Percentiles rank a stretch among this genome's conserved stretches.
phyloP scores from a whole-genome alignment of 1,140 invertebrate genomes.

The Brachionus calyciflorus region DNA sequence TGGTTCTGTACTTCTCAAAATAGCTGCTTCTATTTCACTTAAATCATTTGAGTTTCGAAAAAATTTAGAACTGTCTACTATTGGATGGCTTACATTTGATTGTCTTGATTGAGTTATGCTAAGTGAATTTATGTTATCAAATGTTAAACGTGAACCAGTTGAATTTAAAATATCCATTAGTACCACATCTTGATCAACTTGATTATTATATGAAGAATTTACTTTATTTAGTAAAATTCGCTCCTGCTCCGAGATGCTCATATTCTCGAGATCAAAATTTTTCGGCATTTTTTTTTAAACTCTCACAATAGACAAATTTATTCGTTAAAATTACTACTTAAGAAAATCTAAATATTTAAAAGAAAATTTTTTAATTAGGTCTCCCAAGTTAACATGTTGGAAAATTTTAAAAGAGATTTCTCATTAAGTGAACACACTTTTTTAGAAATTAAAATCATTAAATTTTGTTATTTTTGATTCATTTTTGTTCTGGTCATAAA shows the following conservation, averaged over 20 bases:
- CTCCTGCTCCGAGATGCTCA: constrained; percentile 22
- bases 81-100: neutral
- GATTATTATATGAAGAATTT: neutral
- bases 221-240: neutral
- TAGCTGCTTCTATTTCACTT: constrained; percentile 30
- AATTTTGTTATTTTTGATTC: too few relatives aligned
- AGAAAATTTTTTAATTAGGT: too few relatives aligned
- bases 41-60: neutral
- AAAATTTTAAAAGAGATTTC: too few relatives aligned
- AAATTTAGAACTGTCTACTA: neutral
- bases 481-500: too few relatives aligned
- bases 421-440: too few relatives aligned
- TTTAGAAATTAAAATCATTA: too few relatives aligned
- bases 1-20: constrained; percentile 1
- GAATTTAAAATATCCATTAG: constrained; percentile 11
- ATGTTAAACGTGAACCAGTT: neutral
- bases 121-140: constrained; percentile 1
- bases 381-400: too few relatives aligned
- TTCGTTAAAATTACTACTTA: too few relatives aligned
- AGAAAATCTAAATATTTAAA: too few relatives aligned
- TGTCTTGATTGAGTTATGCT: neutral
- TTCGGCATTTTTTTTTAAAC: too few relatives aligned
- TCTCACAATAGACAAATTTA: too few relatives aligned
- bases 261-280: neutral
- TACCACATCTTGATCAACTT: neutral